These are phyloP conservation scores for Cichladusa arquata DNA, from an alignment of 2,113 vertebrate genomes.

Conservation along the genomic window DNA sequence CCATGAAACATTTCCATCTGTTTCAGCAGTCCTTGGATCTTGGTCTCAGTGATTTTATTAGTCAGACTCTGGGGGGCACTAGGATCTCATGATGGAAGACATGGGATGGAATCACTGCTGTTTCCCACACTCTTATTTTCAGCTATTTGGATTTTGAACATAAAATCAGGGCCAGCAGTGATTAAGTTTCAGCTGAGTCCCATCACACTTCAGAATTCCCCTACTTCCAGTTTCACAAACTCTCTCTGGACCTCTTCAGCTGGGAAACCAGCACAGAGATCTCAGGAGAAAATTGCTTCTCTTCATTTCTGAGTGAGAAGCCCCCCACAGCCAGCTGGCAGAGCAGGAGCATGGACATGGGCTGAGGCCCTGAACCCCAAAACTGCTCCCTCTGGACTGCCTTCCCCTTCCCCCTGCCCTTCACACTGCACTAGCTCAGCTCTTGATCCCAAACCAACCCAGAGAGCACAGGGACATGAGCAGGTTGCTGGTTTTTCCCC, in stretches of 20 bases:
- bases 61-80: constrained; percentile 62
- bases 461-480: neutral
- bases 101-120: neutral
- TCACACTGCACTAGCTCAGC: neutral
- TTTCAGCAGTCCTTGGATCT: neutral
- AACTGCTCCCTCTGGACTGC: neutral
- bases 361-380: neutral
- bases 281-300: neutral
- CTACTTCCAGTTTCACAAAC: neutral
- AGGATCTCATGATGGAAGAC: constrained; percentile 3
- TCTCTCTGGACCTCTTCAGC: neutral
- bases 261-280: neutral
- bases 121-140: neutral
- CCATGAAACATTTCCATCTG: neutral
- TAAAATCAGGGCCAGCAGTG: constrained; percentile 6
- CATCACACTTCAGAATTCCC: neutral
- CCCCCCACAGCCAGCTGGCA: neutral
- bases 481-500: neutral
- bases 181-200: constrained; percentile 30
- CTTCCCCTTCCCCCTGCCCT: neutral
- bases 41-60: constrained; percentile 29
- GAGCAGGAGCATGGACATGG: neutral
- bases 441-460: neutral
- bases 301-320: neutral
- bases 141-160: constrained; percentile 4